A percentile compares a stretch with the other conserved stretches of the same genome.
Evolutionary conservation across 2,113 vertebrate genomes (phyloP).

Genomic region (Podilymbus podiceps): DNA sequence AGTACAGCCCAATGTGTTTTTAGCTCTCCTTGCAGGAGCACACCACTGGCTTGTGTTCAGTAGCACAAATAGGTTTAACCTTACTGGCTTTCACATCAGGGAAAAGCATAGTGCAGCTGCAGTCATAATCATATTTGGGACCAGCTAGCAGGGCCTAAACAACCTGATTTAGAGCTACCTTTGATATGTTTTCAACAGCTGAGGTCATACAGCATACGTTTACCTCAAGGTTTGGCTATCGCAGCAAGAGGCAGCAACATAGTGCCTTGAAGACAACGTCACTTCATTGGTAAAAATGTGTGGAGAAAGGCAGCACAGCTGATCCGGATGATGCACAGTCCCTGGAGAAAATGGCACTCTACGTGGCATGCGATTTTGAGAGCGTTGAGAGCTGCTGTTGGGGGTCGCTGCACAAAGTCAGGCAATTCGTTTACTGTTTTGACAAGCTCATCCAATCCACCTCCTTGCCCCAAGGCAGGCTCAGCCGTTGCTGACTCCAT

Average conservation of each 20-base stretch:
- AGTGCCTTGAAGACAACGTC: neutral
- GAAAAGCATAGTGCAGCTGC: neutral
- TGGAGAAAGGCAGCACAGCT: neutral
- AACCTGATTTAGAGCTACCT: neutral
- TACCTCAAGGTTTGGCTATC: neutral
- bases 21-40: neutral
- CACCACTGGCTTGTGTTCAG: neutral
- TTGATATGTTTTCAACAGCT: neutral
- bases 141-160: neutral
- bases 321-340: neutral
- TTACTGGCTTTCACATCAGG: neutral
- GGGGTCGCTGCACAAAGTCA: neutral
- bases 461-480: neutral
- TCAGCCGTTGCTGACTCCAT: fast-evolving
- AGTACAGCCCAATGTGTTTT: neutral
- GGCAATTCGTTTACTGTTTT: neutral
- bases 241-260: neutral
- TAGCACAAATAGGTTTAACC: neutral
- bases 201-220: neutral
- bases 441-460: neutral
- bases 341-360: neutral
- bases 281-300: neutral
- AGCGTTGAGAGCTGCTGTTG: neutral
- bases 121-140: neutral
- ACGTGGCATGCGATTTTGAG: fast-evolving